Conservation (phyloP, 2,888 invertebrate genomes). For the Agonum fuliginosum region DNA sequence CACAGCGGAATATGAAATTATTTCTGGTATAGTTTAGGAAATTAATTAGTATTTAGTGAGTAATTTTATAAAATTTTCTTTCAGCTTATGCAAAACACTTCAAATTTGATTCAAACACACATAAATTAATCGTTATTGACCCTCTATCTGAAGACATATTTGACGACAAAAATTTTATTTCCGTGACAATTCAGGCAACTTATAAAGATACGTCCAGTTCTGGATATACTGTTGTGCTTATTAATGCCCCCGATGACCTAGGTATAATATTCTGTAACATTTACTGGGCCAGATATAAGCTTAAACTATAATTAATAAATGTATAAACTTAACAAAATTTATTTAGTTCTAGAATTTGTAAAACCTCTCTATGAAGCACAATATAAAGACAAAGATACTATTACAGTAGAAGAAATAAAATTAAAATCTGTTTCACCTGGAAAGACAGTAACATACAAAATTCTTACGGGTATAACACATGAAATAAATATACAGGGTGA, state of each 20-base stretch:
- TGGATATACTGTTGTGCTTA: neutral
- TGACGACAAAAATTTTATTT: neutral
- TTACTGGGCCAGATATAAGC: too few species aligned
- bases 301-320: too few species aligned
- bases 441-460: neutral
- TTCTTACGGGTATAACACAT: neutral
- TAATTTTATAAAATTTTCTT: too few species aligned
- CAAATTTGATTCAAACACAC: too few species aligned
- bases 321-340: too few species aligned
- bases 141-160: neutral
- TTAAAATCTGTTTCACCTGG: neutral
- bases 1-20: too few species aligned
- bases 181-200: neutral
- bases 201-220: neutral
- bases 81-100: too few species aligned
- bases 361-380: conserved; percentile 61
- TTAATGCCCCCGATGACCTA: conserved; percentile 20
- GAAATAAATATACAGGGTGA: too few species aligned
- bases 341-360: conserved; percentile 62
- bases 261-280: too few species aligned
- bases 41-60: too few species aligned
- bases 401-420: conserved; percentile 10
- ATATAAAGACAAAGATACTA: conserved; percentile 62
- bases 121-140: too few species aligned
- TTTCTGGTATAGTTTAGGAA: too few species aligned